Evolutionary conservation across 2,888 invertebrate genomes (phyloP).

Genomic region (Tyria jacobaeae): DNA sequence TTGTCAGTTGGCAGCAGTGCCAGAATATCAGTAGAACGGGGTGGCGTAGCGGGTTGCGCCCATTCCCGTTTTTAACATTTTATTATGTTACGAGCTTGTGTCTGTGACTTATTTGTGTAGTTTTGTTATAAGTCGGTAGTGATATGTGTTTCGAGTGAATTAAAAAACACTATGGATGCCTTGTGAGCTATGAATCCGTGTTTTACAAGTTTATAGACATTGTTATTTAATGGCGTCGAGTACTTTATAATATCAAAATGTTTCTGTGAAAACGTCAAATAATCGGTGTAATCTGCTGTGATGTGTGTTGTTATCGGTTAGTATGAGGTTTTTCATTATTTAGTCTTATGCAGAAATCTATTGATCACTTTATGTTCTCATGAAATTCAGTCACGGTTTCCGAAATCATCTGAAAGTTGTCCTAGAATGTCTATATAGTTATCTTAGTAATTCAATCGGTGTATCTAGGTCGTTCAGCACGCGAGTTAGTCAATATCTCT

Average conservation of each 20-base stretch:
- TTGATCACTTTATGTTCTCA: conserved; percentile 32
- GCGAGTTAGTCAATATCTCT: conserved; percentile 67
- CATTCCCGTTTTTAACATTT: conserved; percentile 62
- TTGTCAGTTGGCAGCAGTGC: conserved; percentile 68
- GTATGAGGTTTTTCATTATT: conserved; percentile 41
- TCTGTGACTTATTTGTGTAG: conserved; percentile 71
- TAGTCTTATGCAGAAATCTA: conserved; percentile 21
- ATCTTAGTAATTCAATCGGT: conserved; percentile 21
- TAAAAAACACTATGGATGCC: conserved; percentile 37
- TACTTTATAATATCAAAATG: conserved; percentile 62
- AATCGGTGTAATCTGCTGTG: conserved; percentile 58
- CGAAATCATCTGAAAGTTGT: conserved; percentile 35
- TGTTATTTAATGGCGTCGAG: conserved; percentile 76
- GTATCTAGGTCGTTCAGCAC: conserved; percentile 59
- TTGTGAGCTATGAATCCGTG: conserved; percentile 61
- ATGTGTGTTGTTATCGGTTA: conserved; percentile 71
- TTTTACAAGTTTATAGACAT: conserved; percentile 63
- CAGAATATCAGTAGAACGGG: conserved; percentile 62
- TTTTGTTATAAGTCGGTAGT: conserved; percentile 54
- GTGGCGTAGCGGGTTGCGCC: conserved; percentile 64
- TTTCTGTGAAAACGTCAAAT: conserved; percentile 67
- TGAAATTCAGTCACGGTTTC: conserved; percentile 22
- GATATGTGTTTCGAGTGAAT: conserved; percentile 52
- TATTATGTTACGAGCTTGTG: conserved; percentile 66
- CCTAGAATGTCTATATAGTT: conserved; percentile 30